Evolutionary conservation across 2,888 invertebrate genomes (phyloP), one percentile per base, ranked within the genome.

Genomic region (Chloroclysta siterata): DNA sequence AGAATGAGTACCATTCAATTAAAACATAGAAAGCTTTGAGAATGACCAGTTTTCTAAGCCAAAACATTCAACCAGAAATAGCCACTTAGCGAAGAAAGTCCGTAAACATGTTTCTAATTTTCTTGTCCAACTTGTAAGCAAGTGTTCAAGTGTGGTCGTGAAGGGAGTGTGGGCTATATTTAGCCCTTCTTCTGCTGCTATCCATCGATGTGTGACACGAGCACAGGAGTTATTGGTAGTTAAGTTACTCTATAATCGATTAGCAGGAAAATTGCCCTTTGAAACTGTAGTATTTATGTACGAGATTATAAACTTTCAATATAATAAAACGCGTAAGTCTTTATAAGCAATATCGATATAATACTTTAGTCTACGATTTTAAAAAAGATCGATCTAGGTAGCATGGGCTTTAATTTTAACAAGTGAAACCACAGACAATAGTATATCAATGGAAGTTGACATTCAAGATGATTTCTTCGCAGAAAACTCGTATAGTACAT

Each of bases 161-260:
- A 56, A 56, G 56, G 47, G 65, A 60, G 54, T 60, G 15, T 17
- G 33, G 54, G 77, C 85, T 92, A 90, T 89, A 89, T 87, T 88
- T 91, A 90, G 88, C 76, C 78, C 77, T 76, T 73, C 77, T 76
- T 73, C 75, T 80, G 77, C 77, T 60, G 53, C 55, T 57, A 79
- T 70, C 77, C 85, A 85, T 66, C 81, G 87, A 46, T 77, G 84
- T 87, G 85, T 88, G 83, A 84, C 82, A 82, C 82, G 48, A 81
- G 82, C 74, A 79, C 72, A 74, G 79, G 79, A 72, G 76, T 86
- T 85, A 80, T 17, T 11, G 11, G 10, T 22, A 85, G 85, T 84
- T 72, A 83, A 85, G 85, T 84, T 72, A 83, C 80, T 81, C 82
- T 85, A 81, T 80, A 39, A 39, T 39, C 11, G 73, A 84, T 82